phyloP scores from a whole-genome alignment of 2,113 vertebrate species.

The Daubentonia madagascariensis region DNA sequence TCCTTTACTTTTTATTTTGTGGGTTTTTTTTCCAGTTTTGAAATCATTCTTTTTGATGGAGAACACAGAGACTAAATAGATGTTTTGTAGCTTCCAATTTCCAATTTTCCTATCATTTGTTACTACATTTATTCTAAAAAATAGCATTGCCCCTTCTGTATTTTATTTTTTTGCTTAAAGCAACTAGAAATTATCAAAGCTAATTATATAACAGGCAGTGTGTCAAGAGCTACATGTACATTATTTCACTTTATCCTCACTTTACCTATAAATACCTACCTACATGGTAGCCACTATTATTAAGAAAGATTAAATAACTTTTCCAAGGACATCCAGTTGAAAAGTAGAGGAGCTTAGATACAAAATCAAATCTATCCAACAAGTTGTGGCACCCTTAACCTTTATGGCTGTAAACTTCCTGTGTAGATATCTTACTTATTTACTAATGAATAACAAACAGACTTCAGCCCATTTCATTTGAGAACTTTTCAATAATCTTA shows the following conservation, averaged over 20 bases:
- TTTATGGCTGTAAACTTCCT: neutral
- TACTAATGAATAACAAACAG: neutral
- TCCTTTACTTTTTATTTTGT: neutral
- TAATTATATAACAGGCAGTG: neutral
- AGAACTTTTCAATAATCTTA: neutral
- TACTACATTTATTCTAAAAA: neutral
- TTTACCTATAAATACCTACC: neutral
- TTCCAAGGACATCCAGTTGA: neutral
- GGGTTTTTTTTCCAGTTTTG: neutral
- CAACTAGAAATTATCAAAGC: neutral
- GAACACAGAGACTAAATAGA: neutral
- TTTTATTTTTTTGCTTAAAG: neutral
- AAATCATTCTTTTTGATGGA: neutral
- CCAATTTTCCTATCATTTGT: neutral
- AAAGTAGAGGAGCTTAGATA: neutral
- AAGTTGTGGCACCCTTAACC: neutral
- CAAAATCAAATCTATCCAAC: neutral
- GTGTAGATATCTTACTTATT: neutral
- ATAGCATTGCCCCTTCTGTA: neutral
- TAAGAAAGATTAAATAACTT: neutral
- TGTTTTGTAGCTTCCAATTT: neutral
- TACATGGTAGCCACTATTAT: neutral
- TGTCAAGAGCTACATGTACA: neutral
- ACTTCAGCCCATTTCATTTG: neutral
- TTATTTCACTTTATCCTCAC: neutral